These are phyloP conservation scores for Agelaius phoeniceus DNA, from an alignment of 2,113 vertebrate genomes.

Conservation along the genomic window DNA sequence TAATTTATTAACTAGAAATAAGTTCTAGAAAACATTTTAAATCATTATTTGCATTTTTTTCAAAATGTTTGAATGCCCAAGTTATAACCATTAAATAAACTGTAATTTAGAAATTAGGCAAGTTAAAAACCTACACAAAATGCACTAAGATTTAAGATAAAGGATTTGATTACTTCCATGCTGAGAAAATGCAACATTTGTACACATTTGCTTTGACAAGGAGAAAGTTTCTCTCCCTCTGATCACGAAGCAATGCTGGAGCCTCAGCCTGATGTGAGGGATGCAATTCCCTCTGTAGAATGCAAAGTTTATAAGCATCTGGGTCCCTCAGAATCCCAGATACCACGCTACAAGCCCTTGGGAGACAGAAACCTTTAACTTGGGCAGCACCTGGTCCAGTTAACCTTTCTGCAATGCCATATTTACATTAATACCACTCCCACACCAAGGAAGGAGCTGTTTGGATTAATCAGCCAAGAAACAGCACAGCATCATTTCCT, in stretches of 20 bases:
- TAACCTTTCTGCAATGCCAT: not conserved
- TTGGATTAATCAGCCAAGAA: not conserved
- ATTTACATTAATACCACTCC: not conserved
- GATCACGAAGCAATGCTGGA: not conserved
- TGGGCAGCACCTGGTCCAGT: not conserved
- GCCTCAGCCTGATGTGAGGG: not conserved
- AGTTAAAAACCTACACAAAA: not conserved
- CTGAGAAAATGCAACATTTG: not conserved
- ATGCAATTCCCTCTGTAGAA: not conserved
- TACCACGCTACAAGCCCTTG: fast-evolving
- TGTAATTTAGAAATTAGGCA: not conserved
- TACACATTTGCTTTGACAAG: not conserved
- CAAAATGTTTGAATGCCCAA: not conserved
- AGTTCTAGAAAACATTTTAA: not conserved
- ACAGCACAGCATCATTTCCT: fast-evolving
- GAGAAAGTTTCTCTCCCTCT: not conserved
- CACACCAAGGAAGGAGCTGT: not conserved
- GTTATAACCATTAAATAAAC: not conserved
- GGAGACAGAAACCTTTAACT: not conserved
- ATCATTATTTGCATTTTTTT: not conserved
- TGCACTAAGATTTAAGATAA: not conserved
- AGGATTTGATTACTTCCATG: not conserved
- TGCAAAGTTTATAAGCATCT: not conserved
- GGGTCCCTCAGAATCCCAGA: not conserved
- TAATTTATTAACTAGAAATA: not conserved